These are phyloP conservation scores for Drosophila diplacantha DNA, from an alignment of 2,888 invertebrate genomes.

Conservation along the genomic window DNA sequence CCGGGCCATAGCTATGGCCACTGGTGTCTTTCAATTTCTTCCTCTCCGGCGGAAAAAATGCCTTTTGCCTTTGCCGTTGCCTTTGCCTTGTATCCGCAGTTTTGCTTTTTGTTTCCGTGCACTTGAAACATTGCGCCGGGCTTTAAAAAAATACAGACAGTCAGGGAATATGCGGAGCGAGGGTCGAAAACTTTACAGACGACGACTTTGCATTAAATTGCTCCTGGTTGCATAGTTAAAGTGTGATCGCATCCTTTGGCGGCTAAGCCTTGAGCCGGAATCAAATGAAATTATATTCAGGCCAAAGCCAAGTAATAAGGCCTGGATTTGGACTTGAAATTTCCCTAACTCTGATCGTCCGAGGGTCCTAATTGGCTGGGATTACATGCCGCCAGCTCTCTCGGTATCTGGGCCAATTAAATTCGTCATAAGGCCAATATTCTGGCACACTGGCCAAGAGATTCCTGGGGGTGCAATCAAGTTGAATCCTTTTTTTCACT, in stretches of 20 bases:
- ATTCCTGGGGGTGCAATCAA: constrained; percentile 64
- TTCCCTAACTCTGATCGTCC: constrained; percentile 28
- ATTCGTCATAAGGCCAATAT: constrained; percentile 29
- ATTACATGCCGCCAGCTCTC: constrained; percentile 10
- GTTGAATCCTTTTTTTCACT: constrained; percentile 66
- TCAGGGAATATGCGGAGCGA: constrained; percentile 7
- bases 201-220: constrained; percentile 63
- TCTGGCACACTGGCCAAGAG: constrained; percentile 2
- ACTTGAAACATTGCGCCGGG: constrained; percentile 57
- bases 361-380: constrained; percentile 39
- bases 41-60: constrained; percentile 53
- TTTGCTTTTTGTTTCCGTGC: constrained; percentile 45
- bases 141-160: constrained; percentile 50
- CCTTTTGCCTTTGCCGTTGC: constrained; percentile 49
- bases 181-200: constrained; percentile 55
- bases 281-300: constrained; percentile 57
- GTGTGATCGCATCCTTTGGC: constrained; percentile 25
- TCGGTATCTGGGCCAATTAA: constrained; percentile 23
- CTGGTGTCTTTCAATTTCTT: constrained; percentile 63
- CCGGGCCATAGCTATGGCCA: constrained; percentile 37
- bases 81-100: constrained; percentile 24
- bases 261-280: constrained; percentile 23
- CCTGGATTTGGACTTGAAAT: not conserved
- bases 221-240: constrained; percentile 47
- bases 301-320: not conserved